Evolutionary conservation across 53 echinoderm and acorn worm species (phyloP).

Genomic region (Stichopus horrens): DNA sequence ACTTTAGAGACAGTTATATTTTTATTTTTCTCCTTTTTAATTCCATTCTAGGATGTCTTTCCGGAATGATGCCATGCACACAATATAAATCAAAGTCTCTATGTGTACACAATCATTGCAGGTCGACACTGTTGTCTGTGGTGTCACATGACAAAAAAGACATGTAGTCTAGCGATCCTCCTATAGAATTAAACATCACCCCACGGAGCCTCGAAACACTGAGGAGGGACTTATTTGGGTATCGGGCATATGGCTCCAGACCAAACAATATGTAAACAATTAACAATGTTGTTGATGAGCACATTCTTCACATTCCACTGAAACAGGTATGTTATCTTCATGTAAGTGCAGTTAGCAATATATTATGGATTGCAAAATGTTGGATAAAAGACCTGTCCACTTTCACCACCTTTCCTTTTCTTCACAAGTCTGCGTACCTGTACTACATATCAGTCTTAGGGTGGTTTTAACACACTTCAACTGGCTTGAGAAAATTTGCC

Average conservation of each 20-base stretch:
- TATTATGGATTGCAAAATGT: no score
- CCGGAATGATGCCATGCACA: not conserved
- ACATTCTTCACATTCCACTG: no score
- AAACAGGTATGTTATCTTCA: no score
- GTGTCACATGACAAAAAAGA: conserved; percentile 43
- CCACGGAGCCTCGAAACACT: not conserved
- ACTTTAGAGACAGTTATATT: not conserved
- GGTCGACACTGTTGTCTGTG: conserved; percentile 63
- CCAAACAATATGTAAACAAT: not conserved
- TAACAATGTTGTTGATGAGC: conserved; percentile 20
- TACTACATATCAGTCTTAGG: not conserved
- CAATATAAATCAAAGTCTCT: not conserved
- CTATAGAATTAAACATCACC: no score
- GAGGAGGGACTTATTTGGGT: not conserved
- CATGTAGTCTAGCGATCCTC: conserved; percentile 13
- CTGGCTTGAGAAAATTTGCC: not conserved
- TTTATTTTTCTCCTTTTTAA: not conserved
- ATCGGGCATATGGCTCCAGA: not conserved
- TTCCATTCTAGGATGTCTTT: no score
- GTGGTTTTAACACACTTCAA: not conserved
- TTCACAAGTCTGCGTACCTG: conserved; percentile 3
- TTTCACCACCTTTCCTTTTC: no score
- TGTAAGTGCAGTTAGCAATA: no score
- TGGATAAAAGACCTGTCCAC: no score
- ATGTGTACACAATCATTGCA: conserved; percentile 10